Conservation (phyloP, 1,140 invertebrate species). For the Zaprionus africanus region DNA sequence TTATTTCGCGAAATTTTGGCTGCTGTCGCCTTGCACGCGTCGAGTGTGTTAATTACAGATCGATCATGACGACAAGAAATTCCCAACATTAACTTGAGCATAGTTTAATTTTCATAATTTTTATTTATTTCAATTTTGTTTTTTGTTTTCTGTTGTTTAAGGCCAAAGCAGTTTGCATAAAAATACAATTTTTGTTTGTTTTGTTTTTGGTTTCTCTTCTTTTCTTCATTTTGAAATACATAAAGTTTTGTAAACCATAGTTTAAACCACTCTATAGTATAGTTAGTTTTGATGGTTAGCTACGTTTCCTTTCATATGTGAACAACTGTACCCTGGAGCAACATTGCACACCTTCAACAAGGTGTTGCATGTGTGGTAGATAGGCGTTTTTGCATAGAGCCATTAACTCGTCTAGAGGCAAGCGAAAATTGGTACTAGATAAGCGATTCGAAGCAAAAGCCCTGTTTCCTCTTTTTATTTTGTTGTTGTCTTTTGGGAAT, state of each 20-base stretch:
- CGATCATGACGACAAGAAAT: conserved; percentile 15
- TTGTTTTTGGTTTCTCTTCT: conserved; percentile 26
- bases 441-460: conserved; percentile 70
- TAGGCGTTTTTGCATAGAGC: conserved; percentile 16
- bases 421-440: conserved; percentile 63
- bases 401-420: conserved; percentile 41
- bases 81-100: conserved; percentile 11
- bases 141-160: conserved; percentile 51
- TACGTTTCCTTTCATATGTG: conserved; percentile 11
- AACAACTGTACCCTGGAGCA: conserved; percentile 32
- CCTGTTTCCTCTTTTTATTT: conserved; percentile 13
- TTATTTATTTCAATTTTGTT: conserved; percentile 41
- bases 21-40: conserved; percentile 15
- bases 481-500: conserved; percentile 13
- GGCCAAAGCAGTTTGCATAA: conserved; percentile 84
- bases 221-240: conserved; percentile 49
- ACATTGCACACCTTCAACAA: conserved; percentile 4
- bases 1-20: conserved; percentile 25
- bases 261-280: conserved; percentile 48
- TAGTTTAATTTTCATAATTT: conserved; percentile 46
- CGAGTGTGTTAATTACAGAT: conserved; percentile 32
- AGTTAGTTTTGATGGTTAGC: conserved; percentile 18
- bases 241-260: conserved; percentile 67
- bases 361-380: neutral
- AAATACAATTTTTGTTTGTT: conserved; percentile 70